phyloP scores from a whole-genome alignment of 2,797 vertebrate species.

The Rhyacichthys aspro region DNA sequence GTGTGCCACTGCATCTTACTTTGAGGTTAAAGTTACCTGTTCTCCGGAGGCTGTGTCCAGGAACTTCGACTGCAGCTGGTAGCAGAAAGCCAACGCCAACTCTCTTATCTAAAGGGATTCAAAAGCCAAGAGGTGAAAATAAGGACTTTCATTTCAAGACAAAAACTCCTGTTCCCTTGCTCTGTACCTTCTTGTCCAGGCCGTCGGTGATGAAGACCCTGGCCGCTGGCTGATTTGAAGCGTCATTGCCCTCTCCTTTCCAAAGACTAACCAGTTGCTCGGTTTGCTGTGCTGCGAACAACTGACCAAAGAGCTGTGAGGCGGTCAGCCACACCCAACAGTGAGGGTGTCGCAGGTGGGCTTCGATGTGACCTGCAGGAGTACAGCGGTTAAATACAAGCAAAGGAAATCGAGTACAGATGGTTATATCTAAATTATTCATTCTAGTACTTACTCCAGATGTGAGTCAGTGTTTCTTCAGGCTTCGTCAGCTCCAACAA shows the following conservation, averaged over 20 bases:
- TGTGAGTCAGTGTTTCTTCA: constrained; percentile 72
- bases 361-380: constrained; percentile 84
- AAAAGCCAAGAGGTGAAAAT: neutral
- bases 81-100: constrained; percentile 86
- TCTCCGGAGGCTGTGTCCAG: constrained; percentile 89
- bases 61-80: constrained; percentile 94
- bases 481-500: constrained; percentile 83
- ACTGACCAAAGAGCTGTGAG: constrained; percentile 92
- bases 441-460: constrained; percentile 84
- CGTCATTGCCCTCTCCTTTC: constrained; percentile 61
- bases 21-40: constrained; percentile 80
- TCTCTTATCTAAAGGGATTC: constrained; percentile 87
- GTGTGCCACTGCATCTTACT: no score
- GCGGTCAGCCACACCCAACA: constrained; percentile 97
- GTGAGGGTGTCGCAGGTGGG: constrained; percentile 92
- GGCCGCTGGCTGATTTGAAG: constrained; percentile 61
- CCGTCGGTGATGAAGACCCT: constrained; percentile 79
- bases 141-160: neutral
- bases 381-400: neutral
- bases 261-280: constrained; percentile 85
- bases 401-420: neutral
- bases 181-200: constrained; percentile 87
- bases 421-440: neutral
- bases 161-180: neutral
- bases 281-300: constrained; percentile 89